Percentiles rank a stretch among this genome's conserved stretches.
Conservation (phyloP, 2,888 invertebrate genomes). For the Euplexia lucipara region DNA sequence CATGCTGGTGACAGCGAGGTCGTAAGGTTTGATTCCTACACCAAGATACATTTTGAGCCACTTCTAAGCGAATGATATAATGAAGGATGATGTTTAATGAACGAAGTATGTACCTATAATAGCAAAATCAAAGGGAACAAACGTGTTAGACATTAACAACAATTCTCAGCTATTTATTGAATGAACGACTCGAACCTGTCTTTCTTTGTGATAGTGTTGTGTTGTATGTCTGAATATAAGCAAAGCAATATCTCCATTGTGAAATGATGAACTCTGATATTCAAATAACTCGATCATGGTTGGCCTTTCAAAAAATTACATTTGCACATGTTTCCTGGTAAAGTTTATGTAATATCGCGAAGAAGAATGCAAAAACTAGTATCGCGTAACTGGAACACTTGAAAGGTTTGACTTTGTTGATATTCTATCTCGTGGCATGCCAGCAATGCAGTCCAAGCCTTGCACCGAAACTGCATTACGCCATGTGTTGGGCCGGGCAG, state of each 20-base stretch:
- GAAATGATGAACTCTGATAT: conserved; percentile 41
- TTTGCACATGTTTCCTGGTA: conserved; percentile 54
- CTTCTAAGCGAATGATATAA: too few species aligned
- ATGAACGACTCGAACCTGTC: conserved; percentile 26
- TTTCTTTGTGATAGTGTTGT: conserved; percentile 19
- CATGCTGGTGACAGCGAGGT: background rate
- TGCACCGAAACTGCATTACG: conserved; percentile 83
- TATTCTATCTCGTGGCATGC: conserved; percentile 62
- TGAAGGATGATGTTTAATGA: too few species aligned
- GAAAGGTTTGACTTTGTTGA: conserved; percentile 63
- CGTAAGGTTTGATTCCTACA: background rate
- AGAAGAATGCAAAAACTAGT: conserved; percentile 47
- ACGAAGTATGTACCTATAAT: background rate
- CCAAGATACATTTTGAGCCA: background rate
- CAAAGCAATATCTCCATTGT: conserved; percentile 31
- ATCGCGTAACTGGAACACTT: conserved; percentile 63
- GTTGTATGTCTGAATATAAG: conserved; percentile 31
- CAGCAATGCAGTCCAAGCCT: conserved; percentile 79
- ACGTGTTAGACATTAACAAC: conserved; percentile 11
- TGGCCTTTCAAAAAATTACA: conserved; percentile 45
- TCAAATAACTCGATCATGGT: conserved; percentile 33
- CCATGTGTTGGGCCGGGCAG: conserved; percentile 86
- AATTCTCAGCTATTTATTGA: conserved; percentile 5
- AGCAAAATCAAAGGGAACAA: background rate
- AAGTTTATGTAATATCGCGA: conserved; percentile 48